Evolutionary conservation across 2,113 vertebrate species (phyloP).

Genomic region (Hippopotamus amphibius): DNA sequence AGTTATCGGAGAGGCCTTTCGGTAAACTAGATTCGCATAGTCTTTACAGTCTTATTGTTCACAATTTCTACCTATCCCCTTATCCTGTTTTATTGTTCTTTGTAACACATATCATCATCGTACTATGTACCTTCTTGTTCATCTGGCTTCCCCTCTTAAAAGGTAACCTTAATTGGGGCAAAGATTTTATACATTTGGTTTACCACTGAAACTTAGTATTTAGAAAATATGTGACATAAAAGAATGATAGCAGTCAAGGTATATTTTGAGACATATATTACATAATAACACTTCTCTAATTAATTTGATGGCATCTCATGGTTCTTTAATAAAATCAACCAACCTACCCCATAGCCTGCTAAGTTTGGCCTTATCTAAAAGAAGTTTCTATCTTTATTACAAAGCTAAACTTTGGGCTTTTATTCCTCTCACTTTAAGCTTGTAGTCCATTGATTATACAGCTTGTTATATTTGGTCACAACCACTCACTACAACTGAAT

Average conservation of each 20-base stretch:
- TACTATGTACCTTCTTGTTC: not conserved
- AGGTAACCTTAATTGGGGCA: not conserved
- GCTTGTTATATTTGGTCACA: not conserved
- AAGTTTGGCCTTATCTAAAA: not conserved
- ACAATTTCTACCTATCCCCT: no score
- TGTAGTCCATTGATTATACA: not conserved
- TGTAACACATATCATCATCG: not conserved
- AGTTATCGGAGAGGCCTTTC: not conserved
- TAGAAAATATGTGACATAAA: slow-evolving; percentile 14
- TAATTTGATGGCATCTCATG: not conserved
- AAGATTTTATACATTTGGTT: not conserved
- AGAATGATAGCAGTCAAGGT: not conserved
- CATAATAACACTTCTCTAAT: not conserved
- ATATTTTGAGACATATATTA: not conserved
- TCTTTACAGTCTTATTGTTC: no score
- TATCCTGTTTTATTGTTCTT: not conserved
- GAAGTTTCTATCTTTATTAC: not conserved
- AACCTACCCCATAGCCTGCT: not conserved
- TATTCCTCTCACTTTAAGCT: not conserved
- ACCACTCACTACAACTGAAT: not conserved
- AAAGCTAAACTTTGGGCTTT: not conserved
- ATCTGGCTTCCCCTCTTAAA: not conserved
- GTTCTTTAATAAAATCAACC: not conserved
- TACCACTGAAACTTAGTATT: not conserved
- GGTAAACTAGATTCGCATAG: no score